A percentile compares a stretch with the other conserved stretches of the same genome.
These are phyloP conservation scores for Gobius niger DNA, from an alignment of 2,113 vertebrate genomes.

Conservation along the genomic window DNA sequence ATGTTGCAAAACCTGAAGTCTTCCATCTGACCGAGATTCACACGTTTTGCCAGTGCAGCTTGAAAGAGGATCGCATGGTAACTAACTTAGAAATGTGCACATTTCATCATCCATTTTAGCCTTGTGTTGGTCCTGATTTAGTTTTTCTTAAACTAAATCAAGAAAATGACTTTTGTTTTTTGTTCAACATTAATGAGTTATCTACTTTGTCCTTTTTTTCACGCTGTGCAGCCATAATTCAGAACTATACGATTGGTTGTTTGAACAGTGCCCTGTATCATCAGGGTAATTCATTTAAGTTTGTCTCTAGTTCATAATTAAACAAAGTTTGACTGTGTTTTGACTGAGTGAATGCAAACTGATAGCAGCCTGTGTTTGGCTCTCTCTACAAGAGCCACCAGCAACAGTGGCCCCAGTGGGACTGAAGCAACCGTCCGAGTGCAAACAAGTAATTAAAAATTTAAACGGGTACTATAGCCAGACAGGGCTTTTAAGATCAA, in stretches of 20 bases:
- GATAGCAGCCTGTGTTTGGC: slow-evolving; percentile 16
- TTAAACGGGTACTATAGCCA: slow-evolving; percentile 14
- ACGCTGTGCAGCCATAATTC: too few relatives aligned
- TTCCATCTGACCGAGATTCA: too few relatives aligned
- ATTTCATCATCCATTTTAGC: too few relatives aligned
- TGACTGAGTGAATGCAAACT: neutral
- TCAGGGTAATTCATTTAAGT: neutral
- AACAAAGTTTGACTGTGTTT: neutral
- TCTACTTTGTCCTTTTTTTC: too few relatives aligned
- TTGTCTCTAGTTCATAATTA: neutral
- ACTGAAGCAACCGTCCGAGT: slow-evolving; percentile 20
- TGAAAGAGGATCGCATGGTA: too few relatives aligned
- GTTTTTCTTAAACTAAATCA: too few relatives aligned
- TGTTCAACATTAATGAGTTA: too few relatives aligned
- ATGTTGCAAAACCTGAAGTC: too few relatives aligned
- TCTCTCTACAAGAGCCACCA: slow-evolving; percentile 17
- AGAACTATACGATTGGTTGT: neutral
- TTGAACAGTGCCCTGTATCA: neutral
- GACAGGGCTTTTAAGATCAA: slow-evolving; percentile 14
- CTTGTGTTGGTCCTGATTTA: too few relatives aligned
- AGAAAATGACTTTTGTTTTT: too few relatives aligned
- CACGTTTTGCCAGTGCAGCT: too few relatives aligned
- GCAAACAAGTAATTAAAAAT: slow-evolving; percentile 34
- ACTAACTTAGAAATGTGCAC: too few relatives aligned
- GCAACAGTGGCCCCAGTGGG: slow-evolving; percentile 18